phyloP scores from a whole-genome alignment of 2,888 invertebrate species.

The Lepidochitona cinerea region DNA sequence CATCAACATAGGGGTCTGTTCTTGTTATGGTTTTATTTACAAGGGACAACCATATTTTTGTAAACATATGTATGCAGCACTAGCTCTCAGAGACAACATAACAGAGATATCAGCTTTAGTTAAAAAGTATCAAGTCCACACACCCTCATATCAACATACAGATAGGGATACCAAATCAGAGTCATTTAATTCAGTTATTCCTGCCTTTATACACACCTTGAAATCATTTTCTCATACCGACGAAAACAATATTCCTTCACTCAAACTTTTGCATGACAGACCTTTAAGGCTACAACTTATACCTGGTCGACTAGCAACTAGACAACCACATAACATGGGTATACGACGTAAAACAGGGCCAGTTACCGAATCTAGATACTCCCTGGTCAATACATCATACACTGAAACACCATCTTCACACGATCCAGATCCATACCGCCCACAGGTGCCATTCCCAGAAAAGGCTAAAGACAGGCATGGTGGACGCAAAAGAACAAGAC shows the following conservation, averaged over 20 bases:
- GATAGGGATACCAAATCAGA: too few species aligned
- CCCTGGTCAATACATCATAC: neutral
- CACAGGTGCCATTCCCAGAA: neutral
- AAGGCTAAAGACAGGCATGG: neutral
- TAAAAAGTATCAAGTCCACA: too few species aligned
- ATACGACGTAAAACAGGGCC: neutral
- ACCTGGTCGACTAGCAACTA: neutral
- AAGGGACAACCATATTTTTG: neutral
- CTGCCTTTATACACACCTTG: neutral
- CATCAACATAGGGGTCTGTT: too few species aligned
- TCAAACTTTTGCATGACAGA: neutral
- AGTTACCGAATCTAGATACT: neutral
- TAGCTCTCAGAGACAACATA: neutral
- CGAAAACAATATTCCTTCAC: neutral
- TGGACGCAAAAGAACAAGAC: neutral
- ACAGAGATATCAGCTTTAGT: neutral
- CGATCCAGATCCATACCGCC: neutral
- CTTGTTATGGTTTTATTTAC: neutral
- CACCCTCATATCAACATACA: too few species aligned
- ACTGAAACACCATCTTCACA: neutral
- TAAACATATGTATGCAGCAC: neutral
- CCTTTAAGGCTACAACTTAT: neutral
- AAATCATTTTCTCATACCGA: neutral
- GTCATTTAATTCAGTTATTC: too few species aligned
- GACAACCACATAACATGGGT: neutral